Conservation (phyloP, 2,113 vertebrate genomes). For the Phaethornis superciliosus region DNA sequence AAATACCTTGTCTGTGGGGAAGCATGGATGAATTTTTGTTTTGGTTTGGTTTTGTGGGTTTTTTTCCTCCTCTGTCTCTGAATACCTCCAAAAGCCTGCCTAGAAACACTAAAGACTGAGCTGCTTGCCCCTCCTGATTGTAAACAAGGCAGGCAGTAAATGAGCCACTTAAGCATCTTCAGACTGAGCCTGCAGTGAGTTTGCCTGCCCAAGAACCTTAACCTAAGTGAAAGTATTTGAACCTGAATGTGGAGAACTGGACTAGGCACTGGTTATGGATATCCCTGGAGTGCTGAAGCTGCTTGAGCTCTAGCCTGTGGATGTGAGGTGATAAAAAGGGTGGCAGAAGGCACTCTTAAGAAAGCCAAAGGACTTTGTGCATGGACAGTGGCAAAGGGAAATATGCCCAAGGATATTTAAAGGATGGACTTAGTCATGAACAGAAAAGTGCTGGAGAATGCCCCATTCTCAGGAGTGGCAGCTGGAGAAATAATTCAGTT, state of each 20-base stretch:
- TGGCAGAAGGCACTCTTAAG: not conserved
- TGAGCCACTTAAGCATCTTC: constrained; percentile 13
- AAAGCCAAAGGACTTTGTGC: not conserved
- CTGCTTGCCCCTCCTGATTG: not conserved
- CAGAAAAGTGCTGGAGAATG: not conserved
- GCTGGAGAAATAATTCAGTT: constrained; percentile 32
- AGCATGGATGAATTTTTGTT: not conserved
- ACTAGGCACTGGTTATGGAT: not conserved
- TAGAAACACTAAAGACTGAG: constrained; percentile 47
- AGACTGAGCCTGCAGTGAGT: not conserved
- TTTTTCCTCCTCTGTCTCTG: not conserved
- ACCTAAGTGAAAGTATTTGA: not conserved
- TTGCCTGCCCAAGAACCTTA: not conserved
- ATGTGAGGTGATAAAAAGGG: not conserved
- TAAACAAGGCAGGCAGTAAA: not conserved
- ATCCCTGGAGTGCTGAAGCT: not conserved
- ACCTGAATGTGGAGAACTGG: not conserved
- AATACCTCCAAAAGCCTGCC: constrained; percentile 49
- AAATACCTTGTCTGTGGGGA: not conserved
- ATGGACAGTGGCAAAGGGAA: not conserved
- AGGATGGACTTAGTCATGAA: not conserved
- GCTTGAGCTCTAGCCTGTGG: not conserved
- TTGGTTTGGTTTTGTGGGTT: not conserved
- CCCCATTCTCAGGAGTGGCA: constrained; percentile 2
- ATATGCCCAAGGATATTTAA: not conserved